Percentiles rank a stretch among this genome's conserved stretches.
These are phyloP conservation scores for Haliaeetus leucogaster DNA, from an alignment of 2,113 vertebrate genomes.

Conservation along the genomic window DNA sequence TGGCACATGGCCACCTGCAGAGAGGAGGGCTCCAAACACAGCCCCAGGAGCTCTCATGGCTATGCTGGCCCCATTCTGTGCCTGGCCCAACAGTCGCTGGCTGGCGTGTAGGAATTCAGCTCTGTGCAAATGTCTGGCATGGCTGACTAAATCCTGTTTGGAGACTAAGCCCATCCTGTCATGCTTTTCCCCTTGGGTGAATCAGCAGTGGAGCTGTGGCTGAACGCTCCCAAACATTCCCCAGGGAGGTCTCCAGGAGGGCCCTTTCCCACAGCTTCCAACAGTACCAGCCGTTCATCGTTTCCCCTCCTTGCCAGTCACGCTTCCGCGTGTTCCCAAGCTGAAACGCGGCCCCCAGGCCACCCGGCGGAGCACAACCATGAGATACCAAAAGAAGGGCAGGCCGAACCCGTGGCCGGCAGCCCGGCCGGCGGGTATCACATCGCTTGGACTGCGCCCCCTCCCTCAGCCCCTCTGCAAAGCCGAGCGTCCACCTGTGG, in stretches of 20 bases:
- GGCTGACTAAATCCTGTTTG: slow-evolving; percentile 19
- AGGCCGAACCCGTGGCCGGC: not conserved
- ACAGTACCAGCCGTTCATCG: slow-evolving; percentile 12
- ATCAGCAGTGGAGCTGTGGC: not conserved
- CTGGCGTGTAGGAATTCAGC: not conserved
- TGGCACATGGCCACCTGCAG: not conserved
- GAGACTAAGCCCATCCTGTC: not conserved
- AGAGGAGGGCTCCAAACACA: not conserved
- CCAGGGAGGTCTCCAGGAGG: not conserved
- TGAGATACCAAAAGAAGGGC: not conserved
- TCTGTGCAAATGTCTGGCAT: slow-evolving; percentile 35
- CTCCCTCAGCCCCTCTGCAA: not conserved
- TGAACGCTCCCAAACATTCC: slow-evolving; percentile 14
- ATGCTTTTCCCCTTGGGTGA: not conserved
- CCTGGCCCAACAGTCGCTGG: not conserved
- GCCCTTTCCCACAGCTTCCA: slow-evolving; percentile 41
- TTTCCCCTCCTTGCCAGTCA: not conserved
- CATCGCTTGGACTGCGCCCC: not conserved
- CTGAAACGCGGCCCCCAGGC: not conserved
- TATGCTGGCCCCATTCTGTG: rapidly evolving
- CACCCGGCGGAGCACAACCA: not conserved
- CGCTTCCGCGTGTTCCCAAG: not conserved
- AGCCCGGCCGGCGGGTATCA: rapidly evolving
- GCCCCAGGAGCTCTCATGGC: not conserved
- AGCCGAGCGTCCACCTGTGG: rapidly evolving